Evolutionary conservation across 2,113 vertebrate genomes (phyloP).

Genomic region (Sinosuthora webbiana): DNA sequence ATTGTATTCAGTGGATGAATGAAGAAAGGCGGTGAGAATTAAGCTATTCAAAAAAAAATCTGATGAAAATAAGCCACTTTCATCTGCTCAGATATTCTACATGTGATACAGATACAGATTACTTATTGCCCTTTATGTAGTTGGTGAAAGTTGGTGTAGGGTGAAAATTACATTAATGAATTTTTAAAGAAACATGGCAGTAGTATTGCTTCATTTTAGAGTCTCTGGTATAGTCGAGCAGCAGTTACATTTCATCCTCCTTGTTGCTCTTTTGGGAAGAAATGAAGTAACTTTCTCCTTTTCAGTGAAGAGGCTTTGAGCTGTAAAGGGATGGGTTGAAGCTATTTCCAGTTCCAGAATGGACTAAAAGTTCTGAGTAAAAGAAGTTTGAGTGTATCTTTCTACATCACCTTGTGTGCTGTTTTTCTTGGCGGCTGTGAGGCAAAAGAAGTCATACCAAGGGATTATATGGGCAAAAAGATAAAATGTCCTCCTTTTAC

Average conservation of each 20-base stretch:
- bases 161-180: neutral
- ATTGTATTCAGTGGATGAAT: neutral
- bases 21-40: neutral
- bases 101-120: neutral
- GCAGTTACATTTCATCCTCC: neutral
- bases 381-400: neutral
- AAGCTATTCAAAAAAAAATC: neutral
- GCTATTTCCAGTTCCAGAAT: neutral
- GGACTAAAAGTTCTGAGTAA: neutral
- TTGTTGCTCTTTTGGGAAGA: neutral
- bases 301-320: neutral
- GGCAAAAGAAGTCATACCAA: neutral
- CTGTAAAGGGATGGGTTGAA: neutral
- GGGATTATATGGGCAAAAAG: neutral
- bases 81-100: neutral
- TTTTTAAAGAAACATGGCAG: neutral
- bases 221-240: neutral
- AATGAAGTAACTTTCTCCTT: neutral
- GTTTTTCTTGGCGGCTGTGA: neutral
- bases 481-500: neutral
- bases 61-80: neutral
- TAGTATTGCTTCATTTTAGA: neutral
- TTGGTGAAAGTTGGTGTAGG: neutral
- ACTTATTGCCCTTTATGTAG: neutral
- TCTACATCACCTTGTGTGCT: neutral